Evolutionary conservation across 2,888 invertebrate genomes (phyloP).

Genomic region (Autographa pulchrina): DNA sequence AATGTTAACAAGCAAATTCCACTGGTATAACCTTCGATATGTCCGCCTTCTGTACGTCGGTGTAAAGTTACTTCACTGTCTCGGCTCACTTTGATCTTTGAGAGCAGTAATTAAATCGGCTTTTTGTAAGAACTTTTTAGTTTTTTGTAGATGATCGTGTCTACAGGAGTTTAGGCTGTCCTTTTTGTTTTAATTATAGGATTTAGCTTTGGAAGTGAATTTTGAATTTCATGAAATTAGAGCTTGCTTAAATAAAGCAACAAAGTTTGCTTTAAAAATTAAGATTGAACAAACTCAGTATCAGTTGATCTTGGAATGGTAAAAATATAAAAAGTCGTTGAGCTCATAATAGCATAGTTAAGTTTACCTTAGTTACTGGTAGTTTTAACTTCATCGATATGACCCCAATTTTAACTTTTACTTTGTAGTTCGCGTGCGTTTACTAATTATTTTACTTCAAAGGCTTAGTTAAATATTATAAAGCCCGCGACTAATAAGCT

Average conservation of each 20-base stretch:
- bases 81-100: constrained; percentile 70
- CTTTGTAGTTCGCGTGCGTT: constrained; percentile 2
- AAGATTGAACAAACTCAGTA: too few species aligned
- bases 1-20: constrained; percentile 38
- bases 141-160: constrained; percentile 56
- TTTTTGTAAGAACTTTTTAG: constrained; percentile 64
- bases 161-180: constrained; percentile 35
- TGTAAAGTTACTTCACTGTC: constrained; percentile 66
- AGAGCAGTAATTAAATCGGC: constrained; percentile 73
- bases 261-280: neutral
- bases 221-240: neutral
- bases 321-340: neutral
- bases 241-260: neutral
- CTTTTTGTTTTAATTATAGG: constrained; percentile 5
- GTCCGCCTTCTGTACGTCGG: constrained; percentile 61
- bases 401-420: constrained; percentile 23
- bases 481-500: neutral
- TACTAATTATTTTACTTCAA: constrained; percentile 2
- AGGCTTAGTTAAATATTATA: constrained; percentile 1
- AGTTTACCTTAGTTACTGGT: neutral
- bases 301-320: too few species aligned
- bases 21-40: constrained; percentile 55
- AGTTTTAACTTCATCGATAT: neutral
- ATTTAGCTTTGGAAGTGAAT: neutral
- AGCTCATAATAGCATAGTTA: neutral